Conservation (phyloP, 2,113 vertebrate species). For the Marmota monax region DNA sequence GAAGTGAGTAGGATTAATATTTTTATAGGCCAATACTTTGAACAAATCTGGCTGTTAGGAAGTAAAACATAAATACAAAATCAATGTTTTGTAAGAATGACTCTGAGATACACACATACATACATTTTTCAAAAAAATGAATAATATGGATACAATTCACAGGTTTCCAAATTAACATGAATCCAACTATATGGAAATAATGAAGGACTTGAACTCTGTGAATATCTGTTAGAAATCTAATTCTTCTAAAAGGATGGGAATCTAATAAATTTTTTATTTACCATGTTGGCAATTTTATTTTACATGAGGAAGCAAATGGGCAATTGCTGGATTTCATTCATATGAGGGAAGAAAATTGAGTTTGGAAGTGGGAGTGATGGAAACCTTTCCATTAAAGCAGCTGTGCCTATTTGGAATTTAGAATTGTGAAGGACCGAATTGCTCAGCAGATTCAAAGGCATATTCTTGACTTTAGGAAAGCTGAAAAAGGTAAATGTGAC, state of each 20-base stretch:
- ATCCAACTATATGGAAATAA: slow-evolving; percentile 57
- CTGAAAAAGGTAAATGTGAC: slow-evolving; percentile 57
- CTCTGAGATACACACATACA: background rate
- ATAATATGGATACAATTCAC: slow-evolving; percentile 5
- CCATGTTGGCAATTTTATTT: slow-evolving; percentile 66
- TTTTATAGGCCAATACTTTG: background rate
- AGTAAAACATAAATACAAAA: slow-evolving; percentile 15
- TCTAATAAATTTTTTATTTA: slow-evolving; percentile 74
- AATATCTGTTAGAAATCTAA: slow-evolving; percentile 58
- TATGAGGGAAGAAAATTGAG: slow-evolving; percentile 51
- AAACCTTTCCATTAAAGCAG: slow-evolving; percentile 64
- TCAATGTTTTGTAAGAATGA: slow-evolving; percentile 47
- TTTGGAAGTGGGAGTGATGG: slow-evolving; percentile 15
- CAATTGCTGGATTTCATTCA: slow-evolving; percentile 61
- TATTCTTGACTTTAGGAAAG: slow-evolving; percentile 45
- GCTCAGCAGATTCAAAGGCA: slow-evolving; percentile 57
- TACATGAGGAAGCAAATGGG: slow-evolving; percentile 46
- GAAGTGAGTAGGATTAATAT: background rate
- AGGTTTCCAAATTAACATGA: slow-evolving; percentile 59
- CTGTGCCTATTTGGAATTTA: slow-evolving; percentile 55
- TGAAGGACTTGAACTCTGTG: slow-evolving; percentile 32
- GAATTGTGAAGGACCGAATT: slow-evolving; percentile 46
- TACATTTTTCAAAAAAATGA: background rate
- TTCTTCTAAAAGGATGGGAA: slow-evolving; percentile 36
- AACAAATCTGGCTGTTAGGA: background rate